phyloP scores from a whole-genome alignment of 2,888 invertebrate species.

The Trachelus tabidus region DNA sequence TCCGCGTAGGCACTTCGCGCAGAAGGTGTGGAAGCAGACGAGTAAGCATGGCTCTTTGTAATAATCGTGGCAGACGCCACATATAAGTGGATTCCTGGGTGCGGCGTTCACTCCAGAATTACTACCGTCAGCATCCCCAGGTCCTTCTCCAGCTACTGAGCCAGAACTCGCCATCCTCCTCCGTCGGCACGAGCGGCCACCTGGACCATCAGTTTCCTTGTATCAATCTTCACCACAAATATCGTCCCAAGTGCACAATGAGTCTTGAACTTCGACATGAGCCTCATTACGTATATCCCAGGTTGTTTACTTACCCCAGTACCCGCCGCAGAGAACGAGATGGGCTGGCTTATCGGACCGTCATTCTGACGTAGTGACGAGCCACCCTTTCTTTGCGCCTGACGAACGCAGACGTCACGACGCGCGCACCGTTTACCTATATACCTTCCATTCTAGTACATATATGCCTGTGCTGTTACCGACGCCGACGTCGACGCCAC shows the following conservation, averaged over 20 bases:
- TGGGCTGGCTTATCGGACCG: conserved; percentile 41
- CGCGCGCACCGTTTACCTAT: background rate
- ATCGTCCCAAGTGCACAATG: background rate
- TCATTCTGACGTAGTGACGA: conserved; percentile 47
- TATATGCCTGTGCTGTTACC: background rate
- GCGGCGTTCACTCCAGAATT: conserved; percentile 44
- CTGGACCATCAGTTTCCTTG: conserved; percentile 16
- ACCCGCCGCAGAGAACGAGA: conserved; percentile 25
- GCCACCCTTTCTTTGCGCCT: background rate
- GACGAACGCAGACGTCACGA: conserved; percentile 6
- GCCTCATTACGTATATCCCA: background rate
- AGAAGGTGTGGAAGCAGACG: conserved; percentile 78
- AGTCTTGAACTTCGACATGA: background rate
- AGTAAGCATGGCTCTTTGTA: conserved; percentile 77
- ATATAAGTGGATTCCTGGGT: conserved; percentile 72
- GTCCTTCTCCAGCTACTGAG: conserved; percentile 44
- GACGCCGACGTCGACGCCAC: background rate
- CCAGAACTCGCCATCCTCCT: conserved; percentile 55
- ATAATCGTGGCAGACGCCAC: conserved; percentile 76
- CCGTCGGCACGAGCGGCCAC: conserved; percentile 27
- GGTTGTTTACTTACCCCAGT: background rate
- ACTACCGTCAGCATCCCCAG: conserved; percentile 49
- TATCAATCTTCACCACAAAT: conserved; percentile 9
- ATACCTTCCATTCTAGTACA: background rate
- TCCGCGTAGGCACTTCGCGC: conserved; percentile 74